phyloP scores from a whole-genome alignment of 2,888 invertebrate species.

The Ornithoptera priamus region DNA sequence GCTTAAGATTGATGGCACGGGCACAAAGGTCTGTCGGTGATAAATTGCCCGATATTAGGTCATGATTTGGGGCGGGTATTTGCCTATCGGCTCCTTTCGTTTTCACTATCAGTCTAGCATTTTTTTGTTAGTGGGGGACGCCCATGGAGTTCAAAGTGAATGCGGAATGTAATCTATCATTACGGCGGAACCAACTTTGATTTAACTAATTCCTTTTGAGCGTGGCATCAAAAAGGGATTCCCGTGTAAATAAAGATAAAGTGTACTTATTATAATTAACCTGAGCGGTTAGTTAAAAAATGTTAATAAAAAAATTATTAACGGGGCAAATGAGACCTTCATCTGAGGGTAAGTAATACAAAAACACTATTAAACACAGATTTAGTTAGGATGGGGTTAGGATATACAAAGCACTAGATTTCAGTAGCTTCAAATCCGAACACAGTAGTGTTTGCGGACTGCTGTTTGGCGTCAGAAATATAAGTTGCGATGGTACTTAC shows the following conservation, averaged over 20 bases:
- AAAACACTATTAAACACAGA: no score
- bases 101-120: conserved; percentile 36
- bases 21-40: conserved; percentile 76
- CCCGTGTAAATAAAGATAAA: conserved; percentile 2
- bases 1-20: conserved; percentile 72
- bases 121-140: conserved; percentile 52
- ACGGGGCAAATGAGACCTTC: no score
- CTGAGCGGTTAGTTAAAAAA: not conserved
- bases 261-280: conserved; percentile 4
- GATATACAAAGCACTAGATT: no score
- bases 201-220: conserved; percentile 22
- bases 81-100: conserved; percentile 60
- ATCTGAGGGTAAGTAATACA: no score
- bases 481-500: no score
- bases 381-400: no score
- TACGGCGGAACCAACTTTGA: conserved; percentile 13
- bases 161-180: conserved; percentile 43
- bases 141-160: conserved; percentile 47
- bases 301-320: not conserved
- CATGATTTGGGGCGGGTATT: conserved; percentile 74
- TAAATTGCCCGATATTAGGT: conserved; percentile 77
- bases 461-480: no score
- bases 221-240: conserved; percentile 14
- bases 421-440: no score
- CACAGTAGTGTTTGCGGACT: no score